These are phyloP conservation scores for Cephus sareptanus DNA, from an alignment of 2,888 invertebrate genomes.

Conservation along the genomic window DNA sequence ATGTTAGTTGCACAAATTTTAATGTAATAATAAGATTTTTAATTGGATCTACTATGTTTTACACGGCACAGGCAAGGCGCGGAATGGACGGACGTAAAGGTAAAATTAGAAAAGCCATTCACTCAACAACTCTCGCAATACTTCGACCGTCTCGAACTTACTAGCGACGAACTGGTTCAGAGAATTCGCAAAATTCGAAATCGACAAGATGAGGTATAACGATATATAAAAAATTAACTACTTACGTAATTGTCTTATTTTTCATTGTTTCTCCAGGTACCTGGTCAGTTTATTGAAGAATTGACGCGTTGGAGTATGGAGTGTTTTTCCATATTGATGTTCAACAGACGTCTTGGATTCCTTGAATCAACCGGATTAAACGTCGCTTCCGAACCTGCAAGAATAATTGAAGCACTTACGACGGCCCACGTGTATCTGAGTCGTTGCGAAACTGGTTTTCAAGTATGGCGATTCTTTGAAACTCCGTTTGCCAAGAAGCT, in stretches of 20 bases:
- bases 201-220: conserved; percentile 73
- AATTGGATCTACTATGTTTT: conserved; percentile 10
- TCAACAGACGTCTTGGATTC: conserved; percentile 74
- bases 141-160: conserved; percentile 57
- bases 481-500: conserved; percentile 73
- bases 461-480: conserved; percentile 74
- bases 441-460: conserved; percentile 74
- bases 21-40: background rate
- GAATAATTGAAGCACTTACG: conserved; percentile 70
- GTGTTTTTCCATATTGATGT: conserved; percentile 63
- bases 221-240: background rate
- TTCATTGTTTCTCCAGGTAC: conserved; percentile 46
- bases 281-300: conserved; percentile 60
- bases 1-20: conserved; percentile 65
- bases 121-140: conserved; percentile 58
- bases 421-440: conserved; percentile 72
- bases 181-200: conserved; percentile 71
- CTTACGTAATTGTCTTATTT: background rate
- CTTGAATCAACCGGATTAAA: conserved; percentile 68
- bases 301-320: conserved; percentile 69
- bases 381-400: conserved; percentile 70
- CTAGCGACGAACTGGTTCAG: conserved; percentile 63
- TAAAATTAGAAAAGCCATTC: conserved; percentile 68
- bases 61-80: conserved; percentile 67
- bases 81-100: conserved; percentile 72